Evolutionary conservation across 2,888 invertebrate species (phyloP), one percentile per base, ranked within the genome.

Genomic region (Drosophila rellima): DNA sequence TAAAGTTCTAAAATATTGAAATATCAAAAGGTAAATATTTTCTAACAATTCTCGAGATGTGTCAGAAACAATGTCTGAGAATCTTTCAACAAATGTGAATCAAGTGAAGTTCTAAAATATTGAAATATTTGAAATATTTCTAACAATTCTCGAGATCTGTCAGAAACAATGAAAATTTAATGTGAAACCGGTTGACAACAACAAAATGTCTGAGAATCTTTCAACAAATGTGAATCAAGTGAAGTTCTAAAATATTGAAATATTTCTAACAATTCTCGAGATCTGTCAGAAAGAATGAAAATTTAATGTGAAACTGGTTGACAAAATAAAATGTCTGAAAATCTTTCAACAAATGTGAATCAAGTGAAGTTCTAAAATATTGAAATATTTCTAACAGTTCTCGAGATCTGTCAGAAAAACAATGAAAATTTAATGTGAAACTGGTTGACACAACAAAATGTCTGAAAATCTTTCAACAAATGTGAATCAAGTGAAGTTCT

Each of bases 361-460:
- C 1, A 23, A 23, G 23, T 23, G 1, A n/a, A 8, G 3, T 3
- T 20, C 3, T n/a, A 29, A 31, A 4, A 44, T 6, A 44, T 26
- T 26, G 0, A 45, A 45, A 26, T 10, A n/a, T 26, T 2, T 15
- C 26, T 20, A 26, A 47, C 7, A 50, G 11, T 29, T 63, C 15
- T 35, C 29, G 10, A 59, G 33, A 57, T 7, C 23, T 70, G 55
- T 76, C 64, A 56, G n/a, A 51, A 35, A 59, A n/a, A n/a, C 37
- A 48, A 64, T 79, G 63, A 52, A 75, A 75, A 75, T 79, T 75
- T 68, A 39, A 54, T 74, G 79, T 79, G 26, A 54, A 31, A 61
- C 35, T 52, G 35, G 18, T 56, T 40, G 29, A 59, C 29, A n/a
- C n/a, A n/a, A n/a, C n/a, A n/a, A n/a, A n/a, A n/a, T n/a, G n/a